Percentiles rank a stretch among this genome's conserved stretches.
phyloP scores from a whole-genome alignment of 2,888 invertebrate species.

The Trissonchulus latispiculum region DNA sequence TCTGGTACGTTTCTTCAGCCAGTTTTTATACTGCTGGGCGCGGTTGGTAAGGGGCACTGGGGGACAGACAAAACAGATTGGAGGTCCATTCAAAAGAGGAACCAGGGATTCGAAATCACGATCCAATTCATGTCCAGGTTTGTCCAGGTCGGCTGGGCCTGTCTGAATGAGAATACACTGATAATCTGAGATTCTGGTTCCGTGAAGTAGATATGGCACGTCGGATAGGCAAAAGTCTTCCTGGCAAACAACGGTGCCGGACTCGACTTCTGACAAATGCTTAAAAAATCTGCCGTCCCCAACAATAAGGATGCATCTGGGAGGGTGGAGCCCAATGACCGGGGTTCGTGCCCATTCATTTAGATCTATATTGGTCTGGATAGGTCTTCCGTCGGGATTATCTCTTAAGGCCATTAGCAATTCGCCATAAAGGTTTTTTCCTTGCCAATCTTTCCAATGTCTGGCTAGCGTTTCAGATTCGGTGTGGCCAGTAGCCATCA shows the following conservation, averaged over 20 bases:
- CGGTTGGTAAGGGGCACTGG: too few relatives aligned
- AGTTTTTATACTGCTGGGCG: too few relatives aligned
- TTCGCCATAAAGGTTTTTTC: neutral
- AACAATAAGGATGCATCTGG: neutral
- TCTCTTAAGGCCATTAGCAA: neutral
- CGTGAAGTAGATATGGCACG: neutral
- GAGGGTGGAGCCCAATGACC: neutral
- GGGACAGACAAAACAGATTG: neutral
- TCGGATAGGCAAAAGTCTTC: neutral
- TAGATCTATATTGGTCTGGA: neutral
- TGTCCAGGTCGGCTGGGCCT: neutral
- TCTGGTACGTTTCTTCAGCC: too few relatives aligned
- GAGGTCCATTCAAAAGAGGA: neutral
- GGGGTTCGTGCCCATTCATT: neutral
- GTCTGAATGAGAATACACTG: neutral
- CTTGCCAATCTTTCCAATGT: neutral
- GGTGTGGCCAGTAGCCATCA: neutral
- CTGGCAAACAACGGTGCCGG: neutral
- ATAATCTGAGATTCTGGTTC: neutral
- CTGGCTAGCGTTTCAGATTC: neutral
- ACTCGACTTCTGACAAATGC: neutral
- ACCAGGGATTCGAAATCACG: neutral
- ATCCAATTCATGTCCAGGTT: neutral
- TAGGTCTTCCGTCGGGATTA: neutral
- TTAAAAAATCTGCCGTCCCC: neutral